Base-by-base conservation (phyloP, 1,140 invertebrate species). In the Aphidius gifuensis region DNA sequence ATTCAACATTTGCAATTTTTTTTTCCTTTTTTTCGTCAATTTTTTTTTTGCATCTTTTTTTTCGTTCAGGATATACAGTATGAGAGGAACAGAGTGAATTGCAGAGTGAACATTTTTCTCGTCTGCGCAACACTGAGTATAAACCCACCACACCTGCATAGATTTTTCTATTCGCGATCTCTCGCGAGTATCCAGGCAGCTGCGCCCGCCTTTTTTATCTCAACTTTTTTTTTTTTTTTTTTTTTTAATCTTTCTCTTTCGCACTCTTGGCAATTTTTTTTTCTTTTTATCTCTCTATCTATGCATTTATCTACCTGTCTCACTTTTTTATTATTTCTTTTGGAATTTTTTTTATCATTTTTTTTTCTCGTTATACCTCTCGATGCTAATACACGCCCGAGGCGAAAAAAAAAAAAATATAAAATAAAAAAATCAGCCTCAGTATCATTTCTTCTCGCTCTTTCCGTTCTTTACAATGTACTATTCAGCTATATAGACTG, bases 141-240 rank as follows among this genome's bases (percentile, higher is more conserved):
- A 54, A 60, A 65, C 49, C 64, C 61, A 62, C 65, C 61, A 61
- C 65, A 66, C 65, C 65, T 66, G 65, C 65, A 66, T 66, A 66
- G 62, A 66, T 63, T 66, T 66, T 66, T 66, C 65, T 66, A 66
- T 66, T 64, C 62, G 65, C 65, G 61, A 66, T 66, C 58, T 53
- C 53, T 23, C 53, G 53, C 61, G 58, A 60, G 50, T 62, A 61
- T 60, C 62, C 62, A 60, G 65, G 61, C 65, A 60, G 62, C 60
- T 63, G 46, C 50, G 61, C 49, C 59, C 58, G 57, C 56, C 61
- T 50, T 56, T 38, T 9, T 16, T 9, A 9, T 38, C 58, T 48
- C 58, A 48, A 49, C 39, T 47, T 46, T 56, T 57, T 50, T 53
- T 40, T 58, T 45, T 23, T 43, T 40, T 58, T 44, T 56, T 44